Base-by-base conservation (phyloP, 2,113 vertebrate genomes). In the Machaerirhynchus nigripectus region DNA sequence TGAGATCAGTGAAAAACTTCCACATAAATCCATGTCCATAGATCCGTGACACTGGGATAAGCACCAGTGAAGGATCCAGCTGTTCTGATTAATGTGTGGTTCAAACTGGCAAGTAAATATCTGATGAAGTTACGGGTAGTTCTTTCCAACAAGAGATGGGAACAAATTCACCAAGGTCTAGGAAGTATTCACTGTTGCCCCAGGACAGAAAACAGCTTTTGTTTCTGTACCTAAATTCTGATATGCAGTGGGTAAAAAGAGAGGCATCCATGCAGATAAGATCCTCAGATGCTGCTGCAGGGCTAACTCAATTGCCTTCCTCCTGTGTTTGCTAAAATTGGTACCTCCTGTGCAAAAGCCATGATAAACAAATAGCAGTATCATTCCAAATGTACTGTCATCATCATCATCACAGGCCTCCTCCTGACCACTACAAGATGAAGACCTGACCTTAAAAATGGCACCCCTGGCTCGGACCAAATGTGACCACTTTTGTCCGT, bases 391-490 rank as follows among this genome's bases (percentile, higher is more conserved):
- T 96, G 70, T 35, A 63, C 35, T 76, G 69, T 95, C 89, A 96
- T 95, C 91, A 96, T 92, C 90, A 94, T 84, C 95, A 95, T 95
- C 95, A 91, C 33, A 68, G 61, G 27, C 91, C 87, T 90, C 91
- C 89, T 96, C 70, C 91, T 94, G 96, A 84, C 61, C 87, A 76
- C 78, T 69, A 30, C 39, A 80, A 77, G 94, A 94, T 73, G 94
- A 96, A 95, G 94, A 87, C 63, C 53, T 93, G 84, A 96, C 84
- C 91, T 93, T 87, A 96, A 91, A 96, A 95, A 93, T 96, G 91
- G 61, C 74, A 96, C 87, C 94, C 93, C 81, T 91, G 89, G 81
- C 89, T 95, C 20, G 0, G 50, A 94, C 78, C 84, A 95, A 89
- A 96, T 94, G 84, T 90, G 89, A 33, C 70, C 81, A 73, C 80